Evolutionary conservation across 2,888 invertebrate species (phyloP).

Genomic region (Thymelicus sylvestris): DNA sequence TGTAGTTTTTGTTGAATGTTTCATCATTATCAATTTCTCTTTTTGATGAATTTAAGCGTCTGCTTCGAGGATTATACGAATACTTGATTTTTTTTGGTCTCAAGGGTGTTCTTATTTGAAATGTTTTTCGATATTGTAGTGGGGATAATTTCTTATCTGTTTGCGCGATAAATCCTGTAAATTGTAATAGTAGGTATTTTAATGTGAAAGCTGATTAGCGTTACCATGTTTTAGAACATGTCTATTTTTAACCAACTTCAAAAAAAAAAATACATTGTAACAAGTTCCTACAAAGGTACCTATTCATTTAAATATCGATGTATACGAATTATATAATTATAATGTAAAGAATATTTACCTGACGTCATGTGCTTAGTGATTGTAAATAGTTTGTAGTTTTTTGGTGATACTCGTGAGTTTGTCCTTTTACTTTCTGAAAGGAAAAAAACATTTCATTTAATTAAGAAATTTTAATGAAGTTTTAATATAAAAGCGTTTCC

Average conservation of each 20-base stretch:
- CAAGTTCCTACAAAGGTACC: too few species aligned
- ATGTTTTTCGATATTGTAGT: conserved; percentile 61
- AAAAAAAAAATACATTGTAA: too few species aligned
- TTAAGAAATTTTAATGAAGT: too few species aligned
- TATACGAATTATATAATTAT: too few species aligned
- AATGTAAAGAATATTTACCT: conserved; percentile 4
- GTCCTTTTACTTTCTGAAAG: conserved; percentile 9
- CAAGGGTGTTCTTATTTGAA: conserved; percentile 63
- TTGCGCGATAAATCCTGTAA: conserved; percentile 48
- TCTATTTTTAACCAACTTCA: too few species aligned
- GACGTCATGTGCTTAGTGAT: conserved; percentile 6
- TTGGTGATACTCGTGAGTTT: neutral
- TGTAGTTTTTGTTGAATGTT: conserved; percentile 63
- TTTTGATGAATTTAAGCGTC: conserved; percentile 60
- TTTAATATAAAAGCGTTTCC: too few species aligned
- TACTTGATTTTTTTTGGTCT: conserved; percentile 64
- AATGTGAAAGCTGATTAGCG: neutral
- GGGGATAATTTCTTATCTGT: conserved; percentile 53
- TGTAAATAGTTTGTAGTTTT: neutral
- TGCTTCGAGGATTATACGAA: conserved; percentile 51
- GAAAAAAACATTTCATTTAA: neutral
- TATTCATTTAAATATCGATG: too few species aligned
- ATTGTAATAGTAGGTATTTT: conserved; percentile 14
- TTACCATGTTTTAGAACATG: too few species aligned
- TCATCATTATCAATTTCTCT: conserved; percentile 63